Conservation (phyloP, 2,113 vertebrate genomes). For the Pteruthius melanotis region DNA sequence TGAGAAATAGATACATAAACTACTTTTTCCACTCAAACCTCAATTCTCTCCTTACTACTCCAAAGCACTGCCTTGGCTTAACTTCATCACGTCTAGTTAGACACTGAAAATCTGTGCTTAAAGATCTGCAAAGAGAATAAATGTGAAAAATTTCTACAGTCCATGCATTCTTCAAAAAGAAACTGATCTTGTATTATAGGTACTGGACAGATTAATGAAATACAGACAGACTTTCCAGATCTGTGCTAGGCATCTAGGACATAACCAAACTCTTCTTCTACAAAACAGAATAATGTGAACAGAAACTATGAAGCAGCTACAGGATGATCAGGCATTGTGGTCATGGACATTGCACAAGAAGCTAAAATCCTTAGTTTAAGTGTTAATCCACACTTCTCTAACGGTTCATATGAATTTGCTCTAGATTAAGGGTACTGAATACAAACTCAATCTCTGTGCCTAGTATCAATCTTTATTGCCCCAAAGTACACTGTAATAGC, state of each 20-base stretch:
- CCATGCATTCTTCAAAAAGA: background rate
- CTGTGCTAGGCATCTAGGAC: background rate
- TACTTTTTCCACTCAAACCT: slow-evolving; percentile 1
- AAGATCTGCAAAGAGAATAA: background rate
- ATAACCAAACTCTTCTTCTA: background rate
- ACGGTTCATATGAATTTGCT: background rate
- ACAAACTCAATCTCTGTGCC: background rate
- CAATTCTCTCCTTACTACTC: background rate
- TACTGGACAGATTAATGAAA: background rate
- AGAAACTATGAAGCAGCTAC: background rate
- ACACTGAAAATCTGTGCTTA: background rate
- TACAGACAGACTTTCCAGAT: background rate
- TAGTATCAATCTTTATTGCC: background rate
- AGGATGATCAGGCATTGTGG: background rate
- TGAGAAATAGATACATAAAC: background rate
- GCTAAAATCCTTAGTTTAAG: background rate
- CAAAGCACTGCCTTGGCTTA: background rate
- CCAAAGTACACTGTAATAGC: background rate
- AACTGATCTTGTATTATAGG: background rate
- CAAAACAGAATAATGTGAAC: background rate
- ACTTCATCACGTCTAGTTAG: background rate
- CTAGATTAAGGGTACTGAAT: background rate
- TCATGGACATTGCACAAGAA: background rate
- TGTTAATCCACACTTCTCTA: background rate
- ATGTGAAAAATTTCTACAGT: background rate